Evolutionary conservation across 2,888 invertebrate species (phyloP).

Genomic region (Neoscelio sp.): DNA sequence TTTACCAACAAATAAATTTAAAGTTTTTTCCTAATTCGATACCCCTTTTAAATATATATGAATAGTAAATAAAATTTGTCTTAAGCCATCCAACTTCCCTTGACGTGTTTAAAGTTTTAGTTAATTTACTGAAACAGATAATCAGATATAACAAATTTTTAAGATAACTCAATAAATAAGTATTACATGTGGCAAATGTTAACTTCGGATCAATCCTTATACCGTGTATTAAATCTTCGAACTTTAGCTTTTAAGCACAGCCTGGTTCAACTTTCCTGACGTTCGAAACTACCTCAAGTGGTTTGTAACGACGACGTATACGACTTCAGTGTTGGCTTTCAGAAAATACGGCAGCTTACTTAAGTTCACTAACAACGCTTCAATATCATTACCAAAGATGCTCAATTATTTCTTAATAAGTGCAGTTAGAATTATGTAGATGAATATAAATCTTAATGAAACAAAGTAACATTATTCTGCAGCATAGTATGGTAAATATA

Average conservation of each 20-base stretch:
- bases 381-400: slow-evolving; percentile 54
- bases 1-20: too few relatives aligned
- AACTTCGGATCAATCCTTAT: slow-evolving; percentile 51
- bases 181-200: slow-evolving; percentile 29
- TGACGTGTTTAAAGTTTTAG: neutral
- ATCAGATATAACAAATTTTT: neutral
- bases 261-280: slow-evolving; percentile 52
- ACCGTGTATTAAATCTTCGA: slow-evolving; percentile 48
- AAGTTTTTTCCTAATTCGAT: too few relatives aligned
- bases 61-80: too few relatives aligned
- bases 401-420: slow-evolving; percentile 39
- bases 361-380: slow-evolving; percentile 50
- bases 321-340: slow-evolving; percentile 47
- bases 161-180: slow-evolving; percentile 1
- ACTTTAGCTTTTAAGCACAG: slow-evolving; percentile 58
- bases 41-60: too few relatives aligned
- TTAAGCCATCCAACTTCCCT: too few relatives aligned
- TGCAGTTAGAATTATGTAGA: slow-evolving; percentile 6
- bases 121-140: neutral
- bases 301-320: slow-evolving; percentile 59
- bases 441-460: slow-evolving; percentile 9
- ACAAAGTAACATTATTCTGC: neutral
- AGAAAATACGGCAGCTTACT: slow-evolving; percentile 45
- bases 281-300: slow-evolving; percentile 59
- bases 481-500: too few relatives aligned